Conservation (phyloP, 2,888 invertebrate genomes). For the Drosophila anceps region DNA sequence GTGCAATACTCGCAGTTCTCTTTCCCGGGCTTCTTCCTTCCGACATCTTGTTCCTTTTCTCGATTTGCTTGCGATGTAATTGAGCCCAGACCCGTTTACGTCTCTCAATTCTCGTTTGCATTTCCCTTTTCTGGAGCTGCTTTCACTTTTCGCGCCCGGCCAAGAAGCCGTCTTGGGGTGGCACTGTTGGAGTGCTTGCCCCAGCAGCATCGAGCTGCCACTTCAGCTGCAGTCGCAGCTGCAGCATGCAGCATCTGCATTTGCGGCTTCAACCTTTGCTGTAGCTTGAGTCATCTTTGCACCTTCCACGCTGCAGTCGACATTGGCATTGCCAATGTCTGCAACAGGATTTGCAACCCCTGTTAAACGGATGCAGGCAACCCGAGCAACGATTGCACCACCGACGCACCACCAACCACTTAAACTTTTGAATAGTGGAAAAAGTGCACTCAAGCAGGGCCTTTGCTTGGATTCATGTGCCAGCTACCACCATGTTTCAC, state of each 20-base stretch:
- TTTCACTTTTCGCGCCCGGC: conserved; percentile 58
- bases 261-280: not conserved
- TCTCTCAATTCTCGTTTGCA: not conserved
- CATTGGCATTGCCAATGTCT: conserved; percentile 41
- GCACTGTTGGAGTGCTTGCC: conserved; percentile 35
- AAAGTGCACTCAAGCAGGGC: conserved; percentile 78
- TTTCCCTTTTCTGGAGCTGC: conserved; percentile 26
- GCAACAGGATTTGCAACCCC: conserved; percentile 47
- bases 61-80: not conserved
- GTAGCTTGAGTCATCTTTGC: conserved; percentile 46
- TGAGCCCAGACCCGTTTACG: not conserved
- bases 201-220: conserved; percentile 18
- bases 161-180: conserved; percentile 17
- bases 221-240: conserved; percentile 5
- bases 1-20: not conserved
- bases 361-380: conserved; percentile 35
- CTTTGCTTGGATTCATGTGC: conserved; percentile 10
- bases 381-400: conserved; percentile 44
- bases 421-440: conserved; percentile 76
- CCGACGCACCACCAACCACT: conserved; percentile 44
- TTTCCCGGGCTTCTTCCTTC: not conserved
- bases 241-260: not conserved
- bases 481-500: conserved; percentile 75
- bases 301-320: conserved; percentile 40
- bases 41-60: not conserved